These are phyloP conservation scores for Cephus rjabovi DNA, from an alignment of 2,888 invertebrate species.

Conservation along the genomic window DNA sequence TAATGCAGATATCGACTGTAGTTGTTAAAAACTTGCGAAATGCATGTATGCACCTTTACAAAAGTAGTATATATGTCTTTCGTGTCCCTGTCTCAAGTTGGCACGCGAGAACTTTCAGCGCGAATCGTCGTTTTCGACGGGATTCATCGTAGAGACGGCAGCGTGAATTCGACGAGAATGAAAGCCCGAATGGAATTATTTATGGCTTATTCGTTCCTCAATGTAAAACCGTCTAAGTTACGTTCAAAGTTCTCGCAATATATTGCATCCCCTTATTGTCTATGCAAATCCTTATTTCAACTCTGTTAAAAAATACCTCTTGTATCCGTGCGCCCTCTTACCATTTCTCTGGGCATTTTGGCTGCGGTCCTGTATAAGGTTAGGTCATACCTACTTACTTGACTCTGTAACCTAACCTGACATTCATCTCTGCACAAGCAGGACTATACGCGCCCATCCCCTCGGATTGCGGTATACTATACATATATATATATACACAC, in stretches of 20 bases:
- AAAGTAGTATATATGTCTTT: background rate
- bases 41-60: background rate
- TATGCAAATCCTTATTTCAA: constrained; percentile 58
- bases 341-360: background rate
- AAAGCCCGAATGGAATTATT: constrained; percentile 48
- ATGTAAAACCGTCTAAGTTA: constrained; percentile 22
- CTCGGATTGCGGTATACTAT: background rate
- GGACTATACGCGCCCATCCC: background rate
- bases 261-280: constrained; percentile 51
- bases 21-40: background rate
- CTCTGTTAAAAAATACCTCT: constrained; percentile 53
- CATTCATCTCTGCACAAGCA: background rate
- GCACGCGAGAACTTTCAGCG: background rate
- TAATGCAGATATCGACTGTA: background rate
- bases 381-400: background rate
- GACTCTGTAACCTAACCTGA: background rate
- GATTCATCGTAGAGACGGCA: background rate
- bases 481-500: background rate
- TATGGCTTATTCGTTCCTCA: constrained; percentile 51
- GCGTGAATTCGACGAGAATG: constrained; percentile 4
- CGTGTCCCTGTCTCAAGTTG: background rate
- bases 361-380: background rate
- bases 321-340: constrained; percentile 31
- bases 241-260: constrained; percentile 56
- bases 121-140: background rate